Percentiles rank a stretch among this genome's conserved stretches.
Conservation (phyloP, 2,888 invertebrate species). For the Drosophila affinis region DNA sequence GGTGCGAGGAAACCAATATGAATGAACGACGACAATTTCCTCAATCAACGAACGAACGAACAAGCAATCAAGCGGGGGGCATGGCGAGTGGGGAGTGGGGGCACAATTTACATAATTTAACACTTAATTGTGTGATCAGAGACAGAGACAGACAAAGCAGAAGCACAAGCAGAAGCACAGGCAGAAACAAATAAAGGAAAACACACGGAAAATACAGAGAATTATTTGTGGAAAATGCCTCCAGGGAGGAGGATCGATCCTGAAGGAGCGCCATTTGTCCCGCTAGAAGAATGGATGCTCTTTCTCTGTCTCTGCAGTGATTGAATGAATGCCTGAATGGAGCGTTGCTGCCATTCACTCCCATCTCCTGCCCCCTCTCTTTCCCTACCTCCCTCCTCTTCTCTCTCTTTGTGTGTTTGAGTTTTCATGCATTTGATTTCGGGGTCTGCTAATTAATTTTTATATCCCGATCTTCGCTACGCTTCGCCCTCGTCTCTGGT, state of each 20-base stretch:
- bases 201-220: neutral
- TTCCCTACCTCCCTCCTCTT: neutral
- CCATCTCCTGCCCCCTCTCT: neutral
- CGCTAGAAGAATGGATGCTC: too few relatives aligned
- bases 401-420: neutral
- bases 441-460: constrained; percentile 69
- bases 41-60: constrained; percentile 68
- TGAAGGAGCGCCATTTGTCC: too few relatives aligned
- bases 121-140: constrained; percentile 72
- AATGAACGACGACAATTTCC: constrained; percentile 67
- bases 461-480: constrained; percentile 70
- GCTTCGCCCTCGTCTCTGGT: constrained; percentile 47
- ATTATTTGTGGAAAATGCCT: neutral
- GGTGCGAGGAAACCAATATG: constrained; percentile 42
- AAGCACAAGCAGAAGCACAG: constrained; percentile 4
- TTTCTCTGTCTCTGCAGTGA: too few relatives aligned
- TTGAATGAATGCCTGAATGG: too few relatives aligned
- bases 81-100: neutral
- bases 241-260: too few relatives aligned
- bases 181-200: neutral
- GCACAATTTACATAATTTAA: constrained; percentile 72
- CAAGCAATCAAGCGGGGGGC: constrained; percentile 10
- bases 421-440: constrained; percentile 36
- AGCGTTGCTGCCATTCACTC: too few relatives aligned
- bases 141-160: neutral